Conservation (phyloP, 1,140 invertebrate species). For the Hycleus cichorii region DNA sequence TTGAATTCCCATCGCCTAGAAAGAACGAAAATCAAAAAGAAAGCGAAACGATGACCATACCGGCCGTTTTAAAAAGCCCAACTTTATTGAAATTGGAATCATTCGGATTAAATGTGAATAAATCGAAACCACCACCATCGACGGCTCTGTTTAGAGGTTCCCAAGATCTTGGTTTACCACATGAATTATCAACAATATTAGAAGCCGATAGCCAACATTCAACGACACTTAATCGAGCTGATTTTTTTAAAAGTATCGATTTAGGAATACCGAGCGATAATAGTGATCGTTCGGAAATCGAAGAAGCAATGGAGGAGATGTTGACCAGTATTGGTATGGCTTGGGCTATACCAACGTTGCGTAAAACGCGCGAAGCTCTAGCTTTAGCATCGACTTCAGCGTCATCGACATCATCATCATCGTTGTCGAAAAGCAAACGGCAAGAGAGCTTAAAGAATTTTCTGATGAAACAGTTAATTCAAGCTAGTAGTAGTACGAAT, state of each 20-base stretch:
- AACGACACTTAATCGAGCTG: slow-evolving; percentile 5
- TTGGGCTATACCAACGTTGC: slow-evolving; percentile 58
- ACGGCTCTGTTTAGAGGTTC: slow-evolving; percentile 22
- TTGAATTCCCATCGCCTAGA: neutral
- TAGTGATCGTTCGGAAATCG: neutral
- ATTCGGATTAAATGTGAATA: neutral
- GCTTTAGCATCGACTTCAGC: slow-evolving; percentile 54
- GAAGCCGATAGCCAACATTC: slow-evolving; percentile 43
- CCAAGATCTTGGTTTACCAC: slow-evolving; percentile 42
- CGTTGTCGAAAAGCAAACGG: too few relatives aligned
- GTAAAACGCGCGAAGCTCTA: slow-evolving; percentile 56
- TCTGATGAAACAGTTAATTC: too few relatives aligned
- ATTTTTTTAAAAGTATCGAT: slow-evolving; percentile 5
- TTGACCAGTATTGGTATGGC: slow-evolving; percentile 53
- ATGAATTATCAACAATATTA: slow-evolving; percentile 58
- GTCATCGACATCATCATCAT: slow-evolving; percentile 34
- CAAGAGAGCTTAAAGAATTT: too few relatives aligned
- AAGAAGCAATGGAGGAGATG: slow-evolving; percentile 44
- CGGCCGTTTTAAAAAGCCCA: slow-evolving; percentile 31
- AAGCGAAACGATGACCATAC: neutral
- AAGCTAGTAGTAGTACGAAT: too few relatives aligned
- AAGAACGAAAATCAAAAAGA: neutral
- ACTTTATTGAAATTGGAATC: slow-evolving; percentile 32
- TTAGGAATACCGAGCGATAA: neutral
- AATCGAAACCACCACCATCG: slow-evolving; percentile 32